phyloP scores from a whole-genome alignment of 2,888 invertebrate genomes.

The Chrysolina haemoptera region DNA sequence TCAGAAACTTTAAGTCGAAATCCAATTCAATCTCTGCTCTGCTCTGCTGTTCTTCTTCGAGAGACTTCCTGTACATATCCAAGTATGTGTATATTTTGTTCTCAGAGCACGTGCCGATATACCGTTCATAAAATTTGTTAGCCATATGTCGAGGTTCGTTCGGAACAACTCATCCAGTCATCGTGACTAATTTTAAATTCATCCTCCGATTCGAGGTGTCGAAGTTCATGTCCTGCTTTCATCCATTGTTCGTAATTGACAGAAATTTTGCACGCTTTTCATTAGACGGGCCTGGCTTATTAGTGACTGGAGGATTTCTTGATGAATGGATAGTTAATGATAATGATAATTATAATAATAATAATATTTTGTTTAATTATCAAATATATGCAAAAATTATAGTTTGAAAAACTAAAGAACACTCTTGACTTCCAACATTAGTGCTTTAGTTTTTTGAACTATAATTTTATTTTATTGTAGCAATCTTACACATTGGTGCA shows the following conservation, averaged over 20 bases:
- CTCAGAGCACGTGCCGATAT: constrained; percentile 43
- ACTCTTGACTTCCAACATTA: too few species aligned
- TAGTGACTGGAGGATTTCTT: background rate
- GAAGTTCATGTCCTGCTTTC: constrained; percentile 40
- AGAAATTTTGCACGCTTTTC: constrained; percentile 10
- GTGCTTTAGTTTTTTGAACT: too few species aligned
- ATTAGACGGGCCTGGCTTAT: background rate
- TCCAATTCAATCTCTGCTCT: background rate
- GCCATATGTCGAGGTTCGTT: constrained; percentile 40
- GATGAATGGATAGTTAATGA: background rate
- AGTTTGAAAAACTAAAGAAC: too few species aligned
- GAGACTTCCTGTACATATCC: constrained; percentile 25
- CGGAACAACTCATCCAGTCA: constrained; percentile 3
- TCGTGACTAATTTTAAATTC: constrained; percentile 40
- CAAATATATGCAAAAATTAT: too few species aligned
- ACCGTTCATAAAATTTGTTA: constrained; percentile 41
- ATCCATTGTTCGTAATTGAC: constrained; percentile 15
- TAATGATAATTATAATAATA: background rate
- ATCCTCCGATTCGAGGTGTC: constrained; percentile 39
- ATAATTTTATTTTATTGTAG: too few species aligned
- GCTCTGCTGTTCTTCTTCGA: constrained; percentile 15
- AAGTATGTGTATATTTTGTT: constrained; percentile 29
- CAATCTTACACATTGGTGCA: too few species aligned
- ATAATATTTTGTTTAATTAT: too few species aligned
- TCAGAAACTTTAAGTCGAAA: too few species aligned